Conservation (phyloP, 2,888 invertebrate species). For the Drosophila recens region DNA sequence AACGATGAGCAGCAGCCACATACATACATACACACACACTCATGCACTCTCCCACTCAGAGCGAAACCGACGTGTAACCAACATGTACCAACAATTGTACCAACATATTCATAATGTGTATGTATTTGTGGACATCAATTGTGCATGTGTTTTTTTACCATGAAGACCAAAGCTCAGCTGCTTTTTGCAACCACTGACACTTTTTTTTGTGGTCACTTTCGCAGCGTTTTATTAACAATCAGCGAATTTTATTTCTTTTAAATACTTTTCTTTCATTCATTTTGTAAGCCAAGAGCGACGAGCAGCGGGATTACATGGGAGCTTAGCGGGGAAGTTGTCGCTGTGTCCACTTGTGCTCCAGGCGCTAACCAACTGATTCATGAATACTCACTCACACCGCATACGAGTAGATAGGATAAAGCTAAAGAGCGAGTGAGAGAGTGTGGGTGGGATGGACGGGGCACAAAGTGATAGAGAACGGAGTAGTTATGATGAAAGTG, state of each 20-base stretch:
- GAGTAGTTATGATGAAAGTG: slow-evolving; percentile 7
- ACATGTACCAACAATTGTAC: background rate
- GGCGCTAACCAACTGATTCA: slow-evolving; percentile 52
- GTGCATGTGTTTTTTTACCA: slow-evolving; percentile 52
- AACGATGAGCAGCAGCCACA: slow-evolving; percentile 34
- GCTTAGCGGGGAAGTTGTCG: slow-evolving; percentile 16
- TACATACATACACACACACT: no score
- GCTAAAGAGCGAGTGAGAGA: background rate
- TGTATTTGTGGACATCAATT: slow-evolving; percentile 39
- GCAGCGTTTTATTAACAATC: slow-evolving; percentile 50
- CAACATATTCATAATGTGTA: background rate
- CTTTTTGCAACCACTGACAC: slow-evolving; percentile 48
- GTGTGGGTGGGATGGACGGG: no score
- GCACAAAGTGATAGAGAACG: background rate
- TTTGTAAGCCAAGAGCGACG: no score
- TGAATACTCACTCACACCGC: background rate
- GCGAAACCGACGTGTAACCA: background rate
- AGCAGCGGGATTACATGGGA: no score
- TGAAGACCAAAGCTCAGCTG: slow-evolving; percentile 48
- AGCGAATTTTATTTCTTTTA: slow-evolving; percentile 42
- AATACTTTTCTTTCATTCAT: slow-evolving; percentile 1
- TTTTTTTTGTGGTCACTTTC: slow-evolving; percentile 39
- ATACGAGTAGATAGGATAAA: no score
- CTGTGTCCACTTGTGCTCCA: slow-evolving; percentile 41
- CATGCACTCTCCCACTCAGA: background rate